Conservation (phyloP, 1,140 invertebrate species). For the Sminthurinus signatus region DNA sequence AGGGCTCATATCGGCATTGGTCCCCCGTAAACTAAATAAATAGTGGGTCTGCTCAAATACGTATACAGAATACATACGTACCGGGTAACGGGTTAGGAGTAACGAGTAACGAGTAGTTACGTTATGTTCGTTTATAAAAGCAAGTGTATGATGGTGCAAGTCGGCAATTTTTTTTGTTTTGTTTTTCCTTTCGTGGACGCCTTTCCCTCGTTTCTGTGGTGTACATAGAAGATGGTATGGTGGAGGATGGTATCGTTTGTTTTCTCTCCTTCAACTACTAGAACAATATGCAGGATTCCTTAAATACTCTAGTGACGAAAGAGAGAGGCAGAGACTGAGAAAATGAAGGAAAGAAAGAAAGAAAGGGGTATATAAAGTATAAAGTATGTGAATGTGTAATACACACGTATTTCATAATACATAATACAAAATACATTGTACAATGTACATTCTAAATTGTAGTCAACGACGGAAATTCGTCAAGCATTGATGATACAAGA, state of each 20-base stretch:
- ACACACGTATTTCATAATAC: background rate
- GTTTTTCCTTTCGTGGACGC: background rate
- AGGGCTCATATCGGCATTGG: constrained; percentile 15
- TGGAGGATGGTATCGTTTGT: constrained; percentile 16
- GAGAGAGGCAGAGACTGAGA: background rate
- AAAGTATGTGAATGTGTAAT: background rate
- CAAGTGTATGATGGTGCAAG: constrained; percentile 7
- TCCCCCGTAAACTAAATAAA: constrained; percentile 15
- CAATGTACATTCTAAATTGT: too few relatives aligned
- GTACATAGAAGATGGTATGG: too few relatives aligned
- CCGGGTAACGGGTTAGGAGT: background rate
- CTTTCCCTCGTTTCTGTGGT: constrained; percentile 18
- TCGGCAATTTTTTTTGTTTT: constrained; percentile 13
- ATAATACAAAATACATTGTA: background rate
- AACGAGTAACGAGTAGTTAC: background rate
- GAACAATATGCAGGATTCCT: constrained; percentile 8
- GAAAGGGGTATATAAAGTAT: too few relatives aligned
- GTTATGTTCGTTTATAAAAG: background rate
- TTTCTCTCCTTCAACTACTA: constrained; percentile 17
- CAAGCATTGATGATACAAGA: background rate
- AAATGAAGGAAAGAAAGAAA: too few relatives aligned
- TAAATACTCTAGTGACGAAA: background rate
- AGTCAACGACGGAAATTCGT: background rate
- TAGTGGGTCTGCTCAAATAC: background rate
- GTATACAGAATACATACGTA: background rate